phyloP scores from a whole-genome alignment of 2,113 vertebrate genomes.

The Podiceps cristatus region DNA sequence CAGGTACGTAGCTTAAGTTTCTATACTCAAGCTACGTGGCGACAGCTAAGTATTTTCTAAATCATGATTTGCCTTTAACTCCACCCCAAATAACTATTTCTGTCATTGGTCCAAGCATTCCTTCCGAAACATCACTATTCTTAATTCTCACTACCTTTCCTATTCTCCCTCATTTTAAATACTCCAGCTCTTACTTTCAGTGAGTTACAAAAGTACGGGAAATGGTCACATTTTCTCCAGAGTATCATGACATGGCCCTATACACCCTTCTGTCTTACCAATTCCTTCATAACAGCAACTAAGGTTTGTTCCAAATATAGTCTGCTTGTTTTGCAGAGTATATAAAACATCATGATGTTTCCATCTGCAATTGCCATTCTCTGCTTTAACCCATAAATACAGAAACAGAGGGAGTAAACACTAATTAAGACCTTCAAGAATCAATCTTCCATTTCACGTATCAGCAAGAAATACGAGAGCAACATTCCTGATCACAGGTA shows the following conservation, averaged over 20 bases:
- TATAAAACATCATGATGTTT: not conserved
- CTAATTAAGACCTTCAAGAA: not conserved
- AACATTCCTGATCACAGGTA: not conserved
- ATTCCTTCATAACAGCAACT: not conserved
- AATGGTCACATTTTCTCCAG: not conserved
- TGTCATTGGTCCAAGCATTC: not conserved
- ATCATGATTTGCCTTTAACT: not conserved
- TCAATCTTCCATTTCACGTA: not conserved
- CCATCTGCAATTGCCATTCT: not conserved
- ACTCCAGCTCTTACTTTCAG: not conserved
- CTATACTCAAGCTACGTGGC: not conserved
- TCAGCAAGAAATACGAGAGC: not conserved
- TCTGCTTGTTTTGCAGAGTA: not conserved
- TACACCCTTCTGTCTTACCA: not conserved
- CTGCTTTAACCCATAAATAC: not conserved
- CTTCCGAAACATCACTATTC: not conserved
- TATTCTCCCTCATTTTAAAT: not conserved
- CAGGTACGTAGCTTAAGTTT: accelerated
- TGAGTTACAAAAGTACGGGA: not conserved
- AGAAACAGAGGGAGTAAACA: not conserved
- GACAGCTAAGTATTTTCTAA: not conserved
- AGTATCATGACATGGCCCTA: not conserved
- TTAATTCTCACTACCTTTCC: not conserved
- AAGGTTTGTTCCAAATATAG: not conserved
- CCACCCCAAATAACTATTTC: not conserved